Evolutionary conservation across 37 sponge, comb jelly and placozoan species (phyloP), one percentile per base, ranked within the genome.

Genomic region (Ianthella basta): DNA sequence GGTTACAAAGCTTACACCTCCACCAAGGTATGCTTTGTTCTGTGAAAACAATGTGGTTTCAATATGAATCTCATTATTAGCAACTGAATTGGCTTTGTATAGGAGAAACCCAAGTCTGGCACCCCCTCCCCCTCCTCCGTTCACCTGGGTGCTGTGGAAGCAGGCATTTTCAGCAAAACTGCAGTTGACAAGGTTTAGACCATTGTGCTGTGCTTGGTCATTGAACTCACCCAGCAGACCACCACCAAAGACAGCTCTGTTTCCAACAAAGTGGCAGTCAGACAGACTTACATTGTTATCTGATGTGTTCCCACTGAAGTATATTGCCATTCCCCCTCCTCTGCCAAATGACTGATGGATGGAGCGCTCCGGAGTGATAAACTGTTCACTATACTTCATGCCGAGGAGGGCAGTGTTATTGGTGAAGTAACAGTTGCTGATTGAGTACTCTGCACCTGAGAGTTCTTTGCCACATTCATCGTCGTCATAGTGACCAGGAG

Each of bases 271-370:
- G 15, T 15, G 6, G 27, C 60, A 82, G 14, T 60, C 60, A 15
- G 24, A 19, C 16, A 82, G 10, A 55, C 27, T 27, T 4, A 82
- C 35, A 82, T 5, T 13, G 5, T 34, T 27, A 59, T 82, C 33
- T 25, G 65, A 23, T 29, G 82, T 18, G 25, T 60, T 56, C 13
- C 82, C 82, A 60, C 34, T 82, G 19, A 82, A 15, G 37, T 34
- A 82, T 12, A 59, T 18, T 20, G 60, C 20, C 32, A 82, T 20
- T 15, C 82, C 82, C 20, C 82, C 82, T 34, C 82, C 82, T 37
- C 82, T 57, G 13, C 82, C 82, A 82, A 82, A 82, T 60, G 64
- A 25, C 10, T 27, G 34, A 5, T 59, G 82, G 6, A 29, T 30
- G 27, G 8, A 10, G 23, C 14, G 20, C 27, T 24, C 12, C 23